phyloP scores from a whole-genome alignment of 2,888 invertebrate species.

The Epinotia ramella region DNA sequence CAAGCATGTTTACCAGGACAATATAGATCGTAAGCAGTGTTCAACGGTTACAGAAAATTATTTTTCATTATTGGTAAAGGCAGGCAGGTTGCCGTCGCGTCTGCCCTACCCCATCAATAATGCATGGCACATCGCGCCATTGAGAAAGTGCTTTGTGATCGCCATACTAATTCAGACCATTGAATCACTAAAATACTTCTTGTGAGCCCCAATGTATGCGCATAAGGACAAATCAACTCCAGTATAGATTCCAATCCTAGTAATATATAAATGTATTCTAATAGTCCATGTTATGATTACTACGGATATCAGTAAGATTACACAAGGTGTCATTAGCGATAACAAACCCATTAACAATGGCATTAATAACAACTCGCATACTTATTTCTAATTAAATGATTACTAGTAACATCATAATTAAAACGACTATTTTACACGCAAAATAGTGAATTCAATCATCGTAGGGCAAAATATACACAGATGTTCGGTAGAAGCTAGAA shows the following conservation, averaged over 20 bases:
- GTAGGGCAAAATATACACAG: not conserved
- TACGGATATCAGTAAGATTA: not conserved
- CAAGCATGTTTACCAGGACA: constrained; percentile 28
- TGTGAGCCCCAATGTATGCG: constrained; percentile 50
- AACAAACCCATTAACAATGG: not conserved
- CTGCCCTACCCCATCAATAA: constrained; percentile 73
- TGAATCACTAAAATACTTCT: constrained; percentile 73
- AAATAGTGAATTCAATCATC: constrained; percentile 17
- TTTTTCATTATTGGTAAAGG: constrained; percentile 37
- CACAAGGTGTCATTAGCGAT: not conserved
- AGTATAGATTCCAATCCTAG: not conserved
- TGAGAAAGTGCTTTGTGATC: constrained; percentile 83
- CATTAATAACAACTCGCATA: not conserved
- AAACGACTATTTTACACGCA: constrained; percentile 14
- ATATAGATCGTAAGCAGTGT: constrained; percentile 25
- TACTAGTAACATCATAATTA: constrained; percentile 10
- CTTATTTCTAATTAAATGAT: not conserved
- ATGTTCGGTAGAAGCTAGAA: not conserved
- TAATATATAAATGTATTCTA: constrained; percentile 1
- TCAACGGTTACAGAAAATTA: constrained; percentile 29
- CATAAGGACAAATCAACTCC: constrained; percentile 35
- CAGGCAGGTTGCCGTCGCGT: constrained; percentile 63
- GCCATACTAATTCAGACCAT: constrained; percentile 78
- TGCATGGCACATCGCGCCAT: constrained; percentile 81
- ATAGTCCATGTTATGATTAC: not conserved